These are phyloP conservation scores for Leptinotarsa texana DNA, from an alignment of 1,140 invertebrate species.

Conservation along the genomic window DNA sequence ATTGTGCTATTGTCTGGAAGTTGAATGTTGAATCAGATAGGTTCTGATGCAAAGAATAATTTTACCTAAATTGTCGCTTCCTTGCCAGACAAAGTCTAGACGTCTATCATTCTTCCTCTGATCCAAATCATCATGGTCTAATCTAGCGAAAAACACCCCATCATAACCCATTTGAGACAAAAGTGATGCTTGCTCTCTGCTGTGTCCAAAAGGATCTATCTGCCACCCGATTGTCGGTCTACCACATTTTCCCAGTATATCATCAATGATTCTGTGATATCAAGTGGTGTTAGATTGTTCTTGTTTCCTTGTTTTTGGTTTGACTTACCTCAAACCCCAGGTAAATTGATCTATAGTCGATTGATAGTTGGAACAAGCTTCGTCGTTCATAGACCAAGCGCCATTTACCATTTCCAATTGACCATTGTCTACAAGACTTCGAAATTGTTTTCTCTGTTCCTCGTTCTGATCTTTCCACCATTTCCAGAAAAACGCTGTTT, in stretches of 20 bases:
- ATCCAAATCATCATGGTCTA: conserved; percentile 75
- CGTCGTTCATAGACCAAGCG: conserved; percentile 80
- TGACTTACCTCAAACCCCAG: conserved; percentile 61
- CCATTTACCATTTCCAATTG: conserved; percentile 76
- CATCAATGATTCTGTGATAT: conserved; percentile 38
- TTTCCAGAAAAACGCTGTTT: conserved; percentile 60
- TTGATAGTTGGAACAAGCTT: conserved; percentile 77
- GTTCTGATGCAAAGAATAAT: conserved; percentile 12
- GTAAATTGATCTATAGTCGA: conserved; percentile 84
- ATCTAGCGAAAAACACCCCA: conserved; percentile 72
- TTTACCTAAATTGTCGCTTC: conserved; percentile 62
- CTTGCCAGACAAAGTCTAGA: conserved; percentile 79
- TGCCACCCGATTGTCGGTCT: conserved; percentile 73
- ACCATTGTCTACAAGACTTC: conserved; percentile 59
- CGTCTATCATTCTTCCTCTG: conserved; percentile 64
- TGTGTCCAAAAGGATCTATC: conserved; percentile 77
- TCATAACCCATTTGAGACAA: conserved; percentile 73
- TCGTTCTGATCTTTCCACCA: conserved; percentile 71
- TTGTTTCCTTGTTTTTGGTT: not conserved
- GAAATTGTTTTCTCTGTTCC: conserved; percentile 55
- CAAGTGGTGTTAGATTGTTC: not conserved
- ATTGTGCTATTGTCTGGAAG: conserved; percentile 62
- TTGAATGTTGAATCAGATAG: not conserved
- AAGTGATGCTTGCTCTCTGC: conserved; percentile 68
- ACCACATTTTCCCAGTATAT: conserved; percentile 68